Evolutionary conservation across 2,113 vertebrate genomes (phyloP).

Genomic region (Carassius carassius): DNA sequence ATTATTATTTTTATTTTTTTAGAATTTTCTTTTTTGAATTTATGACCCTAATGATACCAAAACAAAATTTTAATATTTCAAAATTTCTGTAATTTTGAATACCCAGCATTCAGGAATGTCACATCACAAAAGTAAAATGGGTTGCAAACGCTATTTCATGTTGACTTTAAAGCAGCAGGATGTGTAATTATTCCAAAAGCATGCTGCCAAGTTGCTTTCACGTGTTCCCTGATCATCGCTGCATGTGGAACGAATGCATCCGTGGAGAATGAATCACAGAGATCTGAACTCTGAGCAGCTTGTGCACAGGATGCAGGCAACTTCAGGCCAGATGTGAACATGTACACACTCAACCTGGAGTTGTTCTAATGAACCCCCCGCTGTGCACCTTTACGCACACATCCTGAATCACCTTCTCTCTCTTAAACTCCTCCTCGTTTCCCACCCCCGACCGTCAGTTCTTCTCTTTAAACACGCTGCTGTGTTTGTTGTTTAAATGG

Average conservation of each 20-base stretch:
- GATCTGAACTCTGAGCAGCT: conserved; percentile 12
- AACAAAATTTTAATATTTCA: too few species aligned
- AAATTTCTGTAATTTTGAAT: too few species aligned
- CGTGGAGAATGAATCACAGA: background rate
- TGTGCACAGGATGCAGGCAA: conserved; percentile 20
- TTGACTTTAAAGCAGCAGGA: background rate
- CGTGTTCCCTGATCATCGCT: background rate
- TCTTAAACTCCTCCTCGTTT: conserved; percentile 18
- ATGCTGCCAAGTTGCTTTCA: background rate
- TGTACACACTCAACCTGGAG: conserved; percentile 36
- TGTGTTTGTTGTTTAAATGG: conserved; percentile 81
- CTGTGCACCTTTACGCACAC: conserved; percentile 3
- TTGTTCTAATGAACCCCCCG: conserved; percentile 18
- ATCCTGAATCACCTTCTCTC: conserved; percentile 33
- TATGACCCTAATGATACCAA: too few species aligned
- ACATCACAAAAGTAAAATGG: background rate
- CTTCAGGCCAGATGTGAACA: conserved; percentile 37
- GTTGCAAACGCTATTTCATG: background rate
- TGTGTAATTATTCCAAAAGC: conserved; percentile 23
- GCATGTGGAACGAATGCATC: background rate
- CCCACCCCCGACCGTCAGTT: conserved; percentile 25
- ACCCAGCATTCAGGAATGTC: background rate
- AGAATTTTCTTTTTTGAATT: too few species aligned
- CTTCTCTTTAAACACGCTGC: conserved; percentile 68
- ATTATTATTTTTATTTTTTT: too few species aligned